Evolutionary conservation across 2,113 vertebrate genomes (phyloP).

Genomic region (Lasiurus borealis): DNA sequence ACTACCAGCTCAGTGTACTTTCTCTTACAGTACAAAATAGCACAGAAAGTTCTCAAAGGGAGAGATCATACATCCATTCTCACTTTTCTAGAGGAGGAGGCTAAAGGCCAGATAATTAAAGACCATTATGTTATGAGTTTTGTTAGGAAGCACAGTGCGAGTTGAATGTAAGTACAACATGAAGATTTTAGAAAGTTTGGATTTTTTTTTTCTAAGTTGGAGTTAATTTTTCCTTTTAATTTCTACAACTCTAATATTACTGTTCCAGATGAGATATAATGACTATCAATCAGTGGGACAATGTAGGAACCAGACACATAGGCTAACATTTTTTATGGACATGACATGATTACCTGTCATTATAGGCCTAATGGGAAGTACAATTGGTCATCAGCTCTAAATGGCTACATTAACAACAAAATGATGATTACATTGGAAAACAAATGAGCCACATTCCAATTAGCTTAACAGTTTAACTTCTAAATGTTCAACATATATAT

Average conservation of each 20-base stretch:
- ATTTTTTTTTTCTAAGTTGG: neutral
- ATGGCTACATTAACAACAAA: constrained; percentile 29
- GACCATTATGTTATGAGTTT: neutral
- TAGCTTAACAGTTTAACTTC: constrained; percentile 64
- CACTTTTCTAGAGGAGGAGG: neutral
- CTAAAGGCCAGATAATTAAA: neutral
- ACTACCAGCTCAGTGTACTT: neutral
- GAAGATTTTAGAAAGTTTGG: neutral
- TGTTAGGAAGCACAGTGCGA: neutral
- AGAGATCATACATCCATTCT: neutral
- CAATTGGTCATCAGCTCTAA: constrained; percentile 51
- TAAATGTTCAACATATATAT: constrained; percentile 2
- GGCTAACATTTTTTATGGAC: neutral
- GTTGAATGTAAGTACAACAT: neutral
- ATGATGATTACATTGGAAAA: constrained; percentile 55
- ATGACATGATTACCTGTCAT: neutral
- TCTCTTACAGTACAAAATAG: neutral
- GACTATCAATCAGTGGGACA: neutral
- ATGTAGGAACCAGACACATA: neutral
- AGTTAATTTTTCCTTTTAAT: neutral
- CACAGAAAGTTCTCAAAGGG: neutral
- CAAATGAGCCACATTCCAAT: constrained; percentile 63
- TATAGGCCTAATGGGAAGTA: constrained; percentile 43
- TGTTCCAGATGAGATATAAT: neutral
- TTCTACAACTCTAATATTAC: neutral